phyloP scores from a whole-genome alignment of 1,140 invertebrate species.

The Mya arenaria region DNA sequence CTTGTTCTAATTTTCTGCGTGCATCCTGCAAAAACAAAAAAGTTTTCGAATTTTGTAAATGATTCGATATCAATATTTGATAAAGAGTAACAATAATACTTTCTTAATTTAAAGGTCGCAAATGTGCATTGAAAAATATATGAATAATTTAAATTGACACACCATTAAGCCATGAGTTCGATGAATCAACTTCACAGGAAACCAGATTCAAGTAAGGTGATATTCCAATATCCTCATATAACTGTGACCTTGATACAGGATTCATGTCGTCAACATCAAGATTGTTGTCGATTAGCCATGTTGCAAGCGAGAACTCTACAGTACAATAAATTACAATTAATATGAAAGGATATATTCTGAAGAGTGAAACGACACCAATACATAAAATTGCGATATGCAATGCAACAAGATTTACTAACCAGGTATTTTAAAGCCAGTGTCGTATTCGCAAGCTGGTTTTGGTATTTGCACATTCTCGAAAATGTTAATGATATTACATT shows the following conservation, averaged over 20 bases:
- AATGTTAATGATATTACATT: slow-evolving; percentile 16
- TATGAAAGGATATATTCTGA: neutral
- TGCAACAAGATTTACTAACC: neutral
- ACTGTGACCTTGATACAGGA: neutral
- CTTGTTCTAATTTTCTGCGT: neutral
- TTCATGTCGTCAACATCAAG: neutral
- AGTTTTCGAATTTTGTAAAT: too few species aligned
- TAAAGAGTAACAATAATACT: too few species aligned
- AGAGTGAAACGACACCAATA: neutral
- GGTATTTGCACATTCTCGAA: slow-evolving; percentile 31
- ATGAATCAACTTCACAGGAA: neutral
- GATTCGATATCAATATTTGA: too few species aligned
- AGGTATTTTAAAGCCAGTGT: slow-evolving; percentile 8
- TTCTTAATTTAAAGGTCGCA: neutral
- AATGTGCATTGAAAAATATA: too few species aligned
- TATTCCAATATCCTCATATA: slow-evolving; percentile 10
- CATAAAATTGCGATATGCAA: neutral
- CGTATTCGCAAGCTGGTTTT: slow-evolving; percentile 32
- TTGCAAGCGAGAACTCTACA: slow-evolving; percentile 28
- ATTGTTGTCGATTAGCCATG: neutral
- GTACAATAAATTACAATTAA: neutral
- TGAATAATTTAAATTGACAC: neutral
- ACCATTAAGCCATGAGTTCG: neutral
- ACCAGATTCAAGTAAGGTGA: slow-evolving; percentile 1
- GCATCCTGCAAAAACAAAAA: slow-evolving; percentile 20